Evolutionary conservation across 2,797 vertebrate species (phyloP).

Genomic region (Centroberyx gerrardi): DNA sequence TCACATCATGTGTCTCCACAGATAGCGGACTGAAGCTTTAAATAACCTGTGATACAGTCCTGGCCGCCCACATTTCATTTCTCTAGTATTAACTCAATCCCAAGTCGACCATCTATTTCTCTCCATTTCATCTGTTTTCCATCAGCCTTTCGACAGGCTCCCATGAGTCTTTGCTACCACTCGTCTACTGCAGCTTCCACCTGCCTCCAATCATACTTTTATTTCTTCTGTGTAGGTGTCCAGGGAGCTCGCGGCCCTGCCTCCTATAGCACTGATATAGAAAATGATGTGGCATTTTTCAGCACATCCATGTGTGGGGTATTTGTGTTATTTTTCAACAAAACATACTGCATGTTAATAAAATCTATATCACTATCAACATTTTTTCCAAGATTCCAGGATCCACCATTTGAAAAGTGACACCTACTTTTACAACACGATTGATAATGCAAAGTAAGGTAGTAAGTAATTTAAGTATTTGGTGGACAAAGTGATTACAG

Average conservation of each 20-base stretch:
- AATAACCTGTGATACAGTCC: not conserved
- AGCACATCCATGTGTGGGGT: not conserved
- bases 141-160: constrained; percentile 24
- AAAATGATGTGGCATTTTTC: no score
- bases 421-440: no score
- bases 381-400: no score
- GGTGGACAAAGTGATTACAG: no score
- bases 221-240: constrained; percentile 6
- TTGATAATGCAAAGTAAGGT: no score
- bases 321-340: not conserved
- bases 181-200: constrained; percentile 4
- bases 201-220: constrained; percentile 26
- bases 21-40: not conserved
- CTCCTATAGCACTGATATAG: not conserved
- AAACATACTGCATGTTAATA: no score
- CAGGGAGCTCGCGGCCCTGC: not conserved
- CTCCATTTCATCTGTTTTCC: constrained; percentile 37
- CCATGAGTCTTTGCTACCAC: constrained; percentile 11
- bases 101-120: not conserved
- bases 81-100: constrained; percentile 30
- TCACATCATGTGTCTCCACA: not conserved
- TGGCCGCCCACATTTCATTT: not conserved
- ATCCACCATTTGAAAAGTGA: no score
- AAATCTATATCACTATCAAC: no score
- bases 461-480: no score